Base-by-base conservation (phyloP, 1,140 invertebrate species). In the Papilio aristodemus region DNA sequence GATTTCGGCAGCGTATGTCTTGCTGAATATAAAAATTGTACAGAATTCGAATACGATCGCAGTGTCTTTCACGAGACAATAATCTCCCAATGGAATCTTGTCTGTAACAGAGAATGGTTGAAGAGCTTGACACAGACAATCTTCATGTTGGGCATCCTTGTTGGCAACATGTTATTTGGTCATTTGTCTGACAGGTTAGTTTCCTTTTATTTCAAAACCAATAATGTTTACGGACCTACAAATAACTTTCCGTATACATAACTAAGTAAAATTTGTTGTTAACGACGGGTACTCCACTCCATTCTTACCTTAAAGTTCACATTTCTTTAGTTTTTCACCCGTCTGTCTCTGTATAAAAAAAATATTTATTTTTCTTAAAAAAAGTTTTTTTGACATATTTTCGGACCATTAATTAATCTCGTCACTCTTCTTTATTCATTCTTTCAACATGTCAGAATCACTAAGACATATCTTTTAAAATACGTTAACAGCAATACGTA, bases 81-180 rank as follows among this genome's bases (percentile, higher is more conserved):
- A 6, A 87, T 94, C 19, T 95, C 94, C 0, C 93, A 96, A 92
- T 97, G 95, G 95, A 86, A 96, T 83, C 92, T 97, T 7, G 93
- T 95, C 0, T 97, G 96, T 66, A 91, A 93, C 3, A 91, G 86
- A 68, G 81, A 87, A 17, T 94, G 94, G 83, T 83, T 96, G 58
- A 93, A 94, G 11, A 95, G 95, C 84, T 77, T 96, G 2, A 94
- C 94, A 0, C 95, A 97, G 79, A 94, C 94, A 1, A 92, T 94
- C 19, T 95, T 95, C 58, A 96, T 96, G 95, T 84, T 95, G 7
- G 96, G 95, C 4, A 94, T 96, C 54, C 92, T 96, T 27, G 85
- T 95, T 25, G 91, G 91, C 10, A 95, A 95, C 76, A 93, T 96
- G 89, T 64, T 94, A 4, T 96, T 96, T 77, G 95, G 96, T 58